A percentile compares a stretch with the other conserved stretches of the same genome.
These are phyloP conservation scores for Chelon labrosus DNA, from an alignment of 2,797 vertebrate species.

Conservation along the genomic window DNA sequence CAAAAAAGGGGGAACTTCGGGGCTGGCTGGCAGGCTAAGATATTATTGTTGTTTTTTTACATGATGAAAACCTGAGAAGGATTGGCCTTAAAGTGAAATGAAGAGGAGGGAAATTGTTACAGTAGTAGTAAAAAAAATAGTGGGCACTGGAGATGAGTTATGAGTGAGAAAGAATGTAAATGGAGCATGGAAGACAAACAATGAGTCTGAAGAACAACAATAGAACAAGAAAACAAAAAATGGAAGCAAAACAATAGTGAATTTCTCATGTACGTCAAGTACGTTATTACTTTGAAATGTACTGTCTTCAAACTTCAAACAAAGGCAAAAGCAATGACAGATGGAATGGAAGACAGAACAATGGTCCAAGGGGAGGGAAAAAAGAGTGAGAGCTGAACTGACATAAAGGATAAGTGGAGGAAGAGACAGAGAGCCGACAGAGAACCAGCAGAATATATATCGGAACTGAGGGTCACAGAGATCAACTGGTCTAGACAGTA, in stretches of 20 bases:
- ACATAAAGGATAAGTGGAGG: constrained; percentile 6
- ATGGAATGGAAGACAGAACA: background rate
- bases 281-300: constrained; percentile 10
- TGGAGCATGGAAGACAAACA: background rate
- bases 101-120: background rate
- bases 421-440: constrained; percentile 12
- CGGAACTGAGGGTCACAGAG: constrained; percentile 29
- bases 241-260: too few species aligned
- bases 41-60: background rate
- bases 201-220: background rate
- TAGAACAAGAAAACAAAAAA: too few species aligned
- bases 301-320: background rate
- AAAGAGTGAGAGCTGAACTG: background rate
- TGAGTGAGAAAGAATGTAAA: background rate
- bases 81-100: background rate
- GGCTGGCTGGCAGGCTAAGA: too few species aligned
- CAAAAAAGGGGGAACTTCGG: too few species aligned
- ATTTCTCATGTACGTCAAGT: background rate
- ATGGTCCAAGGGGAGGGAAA: background rate
- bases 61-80: background rate
- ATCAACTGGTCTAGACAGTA: constrained; percentile 62
- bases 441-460: constrained; percentile 33
- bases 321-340: background rate
- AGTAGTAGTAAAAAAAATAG: background rate
- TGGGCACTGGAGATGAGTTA: background rate